Conservation (phyloP, 2,888 invertebrate species). For the Phalera bucephala region DNA sequence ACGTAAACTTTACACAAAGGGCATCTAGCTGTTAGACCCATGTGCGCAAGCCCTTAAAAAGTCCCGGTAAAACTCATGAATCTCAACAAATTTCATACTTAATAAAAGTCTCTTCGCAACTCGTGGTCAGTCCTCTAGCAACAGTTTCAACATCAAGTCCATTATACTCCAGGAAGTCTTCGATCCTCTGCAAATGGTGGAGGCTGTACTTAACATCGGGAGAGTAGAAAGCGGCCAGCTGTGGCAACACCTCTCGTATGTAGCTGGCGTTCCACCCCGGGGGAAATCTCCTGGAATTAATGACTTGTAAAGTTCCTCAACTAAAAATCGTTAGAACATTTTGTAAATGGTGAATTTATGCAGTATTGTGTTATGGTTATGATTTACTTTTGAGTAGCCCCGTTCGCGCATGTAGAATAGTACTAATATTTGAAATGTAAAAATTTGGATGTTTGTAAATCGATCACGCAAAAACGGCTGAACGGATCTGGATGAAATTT, state of each 20-base stretch:
- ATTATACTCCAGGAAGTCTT: conserved; percentile 47
- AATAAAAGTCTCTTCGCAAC: conserved; percentile 53
- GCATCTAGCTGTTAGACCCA: too few species aligned
- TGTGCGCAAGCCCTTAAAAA: too few species aligned
- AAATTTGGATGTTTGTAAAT: too few species aligned
- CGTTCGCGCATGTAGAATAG: too few species aligned
- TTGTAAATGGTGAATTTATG: neutral
- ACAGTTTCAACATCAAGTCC: conserved; percentile 41
- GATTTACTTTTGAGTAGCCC: too few species aligned
- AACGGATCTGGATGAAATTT: too few species aligned
- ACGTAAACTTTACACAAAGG: too few species aligned
- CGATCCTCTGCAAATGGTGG: conserved; percentile 40
- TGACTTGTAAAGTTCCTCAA: neutral
- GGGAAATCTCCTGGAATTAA: conserved; percentile 47
- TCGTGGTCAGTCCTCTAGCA: conserved; percentile 35
- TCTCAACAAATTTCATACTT: conserved; percentile 35
- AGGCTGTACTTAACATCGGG: conserved; percentile 39
- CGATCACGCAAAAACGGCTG: too few species aligned
- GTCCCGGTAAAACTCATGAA: too few species aligned
- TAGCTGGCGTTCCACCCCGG: conserved; percentile 33
- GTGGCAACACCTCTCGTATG: conserved; percentile 33
- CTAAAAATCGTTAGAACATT: neutral
- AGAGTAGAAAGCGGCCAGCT: conserved; percentile 52
- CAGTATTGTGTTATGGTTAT: neutral
- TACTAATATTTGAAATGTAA: too few species aligned